phyloP scores from a whole-genome alignment of 2,888 invertebrate species.

The Leptogaster cylindrica region DNA sequence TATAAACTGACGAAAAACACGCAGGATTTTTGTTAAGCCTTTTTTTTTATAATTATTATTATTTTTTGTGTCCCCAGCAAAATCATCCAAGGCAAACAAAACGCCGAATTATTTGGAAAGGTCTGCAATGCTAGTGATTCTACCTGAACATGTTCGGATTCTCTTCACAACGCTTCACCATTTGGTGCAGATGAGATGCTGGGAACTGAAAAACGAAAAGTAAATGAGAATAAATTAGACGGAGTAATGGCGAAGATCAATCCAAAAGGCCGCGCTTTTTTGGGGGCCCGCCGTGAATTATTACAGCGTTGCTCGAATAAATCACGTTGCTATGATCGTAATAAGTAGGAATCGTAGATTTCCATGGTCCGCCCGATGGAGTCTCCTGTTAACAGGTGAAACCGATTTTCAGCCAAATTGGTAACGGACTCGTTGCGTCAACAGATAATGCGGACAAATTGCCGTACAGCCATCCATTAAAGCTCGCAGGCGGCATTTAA shows the following conservation, averaged over 20 bases:
- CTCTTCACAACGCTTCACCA: neutral
- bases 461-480: slow-evolving; percentile 25
- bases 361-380: neutral
- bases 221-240: slow-evolving; percentile 21
- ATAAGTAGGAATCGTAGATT: too few species aligned
- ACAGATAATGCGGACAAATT: slow-evolving; percentile 17
- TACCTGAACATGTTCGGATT: slow-evolving; percentile 11
- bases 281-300: slow-evolving; percentile 12
- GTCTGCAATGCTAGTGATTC: neutral
- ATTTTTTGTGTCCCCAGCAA: neutral
- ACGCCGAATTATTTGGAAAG: neutral
- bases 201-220: neutral
- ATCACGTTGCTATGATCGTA: slow-evolving; percentile 2
- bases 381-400: slow-evolving; percentile 24
- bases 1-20: slow-evolving; percentile 8
- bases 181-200: neutral
- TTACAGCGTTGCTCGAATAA: slow-evolving; percentile 30
- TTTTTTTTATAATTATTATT: slow-evolving; percentile 13
- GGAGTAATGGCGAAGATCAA: slow-evolving; percentile 15
- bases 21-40: too few species aligned
- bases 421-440: slow-evolving; percentile 26
- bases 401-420: neutral
- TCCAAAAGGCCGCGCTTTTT: slow-evolving; percentile 5
- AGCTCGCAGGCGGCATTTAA: slow-evolving; percentile 6
- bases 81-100: neutral